Evolutionary conservation across 2,113 vertebrate genomes (phyloP).

Genomic region (Labeo catla): DNA sequence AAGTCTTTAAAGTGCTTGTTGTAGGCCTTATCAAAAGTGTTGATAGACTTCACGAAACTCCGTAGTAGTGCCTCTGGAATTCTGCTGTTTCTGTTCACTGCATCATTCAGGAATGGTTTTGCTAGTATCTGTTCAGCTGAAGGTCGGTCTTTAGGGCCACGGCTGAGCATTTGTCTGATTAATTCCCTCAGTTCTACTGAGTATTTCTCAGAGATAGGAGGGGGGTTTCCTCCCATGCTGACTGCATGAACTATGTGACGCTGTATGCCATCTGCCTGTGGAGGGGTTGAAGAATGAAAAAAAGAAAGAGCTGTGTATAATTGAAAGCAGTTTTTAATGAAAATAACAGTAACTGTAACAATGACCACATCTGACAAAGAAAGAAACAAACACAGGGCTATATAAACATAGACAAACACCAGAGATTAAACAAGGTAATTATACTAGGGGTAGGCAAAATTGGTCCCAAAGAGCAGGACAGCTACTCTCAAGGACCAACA

Average conservation of each 20-base stretch:
- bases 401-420: no score
- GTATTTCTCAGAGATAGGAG: background rate
- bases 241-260: background rate
- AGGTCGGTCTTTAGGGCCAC: background rate
- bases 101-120: background rate
- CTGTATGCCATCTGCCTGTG: background rate
- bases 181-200: background rate
- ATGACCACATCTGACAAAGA: no score
- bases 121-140: background rate
- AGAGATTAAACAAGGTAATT: no score
- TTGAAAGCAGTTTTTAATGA: no score
- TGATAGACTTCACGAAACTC: background rate
- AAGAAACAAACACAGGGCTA: no score
- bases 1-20: background rate
- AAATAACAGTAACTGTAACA: no score
- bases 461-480: no score
- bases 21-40: background rate
- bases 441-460: no score
- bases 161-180: constrained; percentile 7
- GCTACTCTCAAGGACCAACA: no score
- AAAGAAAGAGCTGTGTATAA: no score
- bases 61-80: background rate
- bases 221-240: background rate
- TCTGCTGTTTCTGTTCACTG: background rate
- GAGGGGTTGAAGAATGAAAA: background rate